Evolutionary conservation across 2,888 invertebrate species (phyloP).

Genomic region (Mimas tiliae): DNA sequence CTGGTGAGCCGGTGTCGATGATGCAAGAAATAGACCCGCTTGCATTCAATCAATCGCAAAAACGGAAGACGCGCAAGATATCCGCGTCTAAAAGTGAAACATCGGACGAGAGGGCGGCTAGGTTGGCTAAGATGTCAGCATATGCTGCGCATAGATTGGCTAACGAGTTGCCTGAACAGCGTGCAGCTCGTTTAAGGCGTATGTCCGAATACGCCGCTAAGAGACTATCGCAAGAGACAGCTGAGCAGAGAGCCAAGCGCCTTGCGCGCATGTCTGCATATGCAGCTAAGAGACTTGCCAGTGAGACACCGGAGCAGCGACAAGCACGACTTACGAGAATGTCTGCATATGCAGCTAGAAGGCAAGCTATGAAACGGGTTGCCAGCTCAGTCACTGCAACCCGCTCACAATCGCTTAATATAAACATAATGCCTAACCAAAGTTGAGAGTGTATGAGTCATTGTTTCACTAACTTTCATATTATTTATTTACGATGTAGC

Average conservation of each 20-base stretch:
- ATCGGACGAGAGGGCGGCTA: constrained; percentile 61
- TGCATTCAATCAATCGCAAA: constrained; percentile 36
- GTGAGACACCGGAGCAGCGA: constrained; percentile 72
- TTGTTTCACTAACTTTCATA: constrained; percentile 8
- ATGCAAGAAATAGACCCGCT: constrained; percentile 56
- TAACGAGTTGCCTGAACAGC: constrained; percentile 71
- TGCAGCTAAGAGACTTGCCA: constrained; percentile 72
- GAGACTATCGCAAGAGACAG: constrained; percentile 66
- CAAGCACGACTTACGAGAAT: constrained; percentile 65
- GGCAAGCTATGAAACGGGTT: constrained; percentile 66
- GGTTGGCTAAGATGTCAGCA: constrained; percentile 76
- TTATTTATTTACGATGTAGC: constrained; percentile 16
- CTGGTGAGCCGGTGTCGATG: constrained; percentile 40
- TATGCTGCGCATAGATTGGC: constrained; percentile 76
- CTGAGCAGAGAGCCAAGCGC: constrained; percentile 68
- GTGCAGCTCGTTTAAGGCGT: constrained; percentile 64
- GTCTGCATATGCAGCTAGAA: constrained; percentile 75
- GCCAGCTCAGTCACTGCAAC: constrained; percentile 21
- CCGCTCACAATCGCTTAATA: not conserved
- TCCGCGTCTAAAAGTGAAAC: constrained; percentile 58
- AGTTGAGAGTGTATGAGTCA: constrained; percentile 20
- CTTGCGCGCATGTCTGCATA: constrained; percentile 77
- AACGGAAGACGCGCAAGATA: constrained; percentile 38
- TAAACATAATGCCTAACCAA: constrained; percentile 36
- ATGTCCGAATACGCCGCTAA: constrained; percentile 80